These are phyloP conservation scores for Lithophane ornitopus DNA, from an alignment of 2,888 invertebrate species.

Conservation along the genomic window DNA sequence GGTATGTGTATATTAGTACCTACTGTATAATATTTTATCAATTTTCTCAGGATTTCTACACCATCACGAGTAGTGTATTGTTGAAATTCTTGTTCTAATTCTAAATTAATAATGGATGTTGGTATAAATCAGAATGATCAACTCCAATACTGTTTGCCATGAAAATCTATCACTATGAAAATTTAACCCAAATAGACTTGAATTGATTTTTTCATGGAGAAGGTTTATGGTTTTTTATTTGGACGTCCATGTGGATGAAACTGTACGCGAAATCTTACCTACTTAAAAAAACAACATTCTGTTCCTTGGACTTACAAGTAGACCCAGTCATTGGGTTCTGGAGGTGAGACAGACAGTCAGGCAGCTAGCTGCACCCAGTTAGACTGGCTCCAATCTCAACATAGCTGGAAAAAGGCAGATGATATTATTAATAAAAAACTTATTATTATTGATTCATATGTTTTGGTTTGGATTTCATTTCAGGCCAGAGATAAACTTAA, in stretches of 20 bases:
- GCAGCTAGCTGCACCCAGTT: background rate
- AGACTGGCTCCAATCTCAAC: background rate
- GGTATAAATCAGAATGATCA: background rate
- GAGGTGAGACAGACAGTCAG: no score
- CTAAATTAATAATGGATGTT: background rate
- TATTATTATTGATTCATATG: background rate
- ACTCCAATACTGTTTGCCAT: background rate
- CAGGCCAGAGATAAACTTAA: conserved; percentile 92
- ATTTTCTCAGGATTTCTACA: background rate
- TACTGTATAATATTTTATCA: background rate
- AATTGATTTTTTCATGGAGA: background rate
- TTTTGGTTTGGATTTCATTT: conserved; percentile 52
- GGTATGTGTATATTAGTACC: conserved; percentile 75
- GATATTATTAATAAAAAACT: background rate
- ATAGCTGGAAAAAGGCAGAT: background rate
- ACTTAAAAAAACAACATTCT: background rate
- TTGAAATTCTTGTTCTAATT: background rate
- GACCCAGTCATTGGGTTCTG: background rate
- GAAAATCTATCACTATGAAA: background rate
- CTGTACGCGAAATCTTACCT: background rate
- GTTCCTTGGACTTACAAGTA: background rate
- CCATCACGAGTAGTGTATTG: background rate
- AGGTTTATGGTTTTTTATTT: background rate
- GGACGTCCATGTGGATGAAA: background rate
- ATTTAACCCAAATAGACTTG: background rate